phyloP scores from a whole-genome alignment of 2,113 vertebrate genomes.

The Addax nasomaculatus region DNA sequence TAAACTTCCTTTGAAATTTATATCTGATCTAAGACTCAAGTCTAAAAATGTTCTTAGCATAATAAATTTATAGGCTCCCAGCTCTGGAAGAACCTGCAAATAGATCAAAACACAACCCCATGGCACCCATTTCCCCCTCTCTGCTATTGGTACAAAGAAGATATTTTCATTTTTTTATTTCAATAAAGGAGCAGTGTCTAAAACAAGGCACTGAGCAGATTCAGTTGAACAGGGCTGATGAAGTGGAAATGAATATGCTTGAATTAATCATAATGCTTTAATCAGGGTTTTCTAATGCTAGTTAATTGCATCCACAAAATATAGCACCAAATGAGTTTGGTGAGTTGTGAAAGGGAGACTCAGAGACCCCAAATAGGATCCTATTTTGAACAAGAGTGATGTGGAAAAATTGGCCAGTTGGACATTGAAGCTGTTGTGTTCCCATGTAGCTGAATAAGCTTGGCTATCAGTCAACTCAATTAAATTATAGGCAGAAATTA shows the following conservation, averaged over 20 bases:
- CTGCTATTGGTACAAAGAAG: neutral
- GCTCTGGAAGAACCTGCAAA: slow-evolving; percentile 42
- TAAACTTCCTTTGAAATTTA: slow-evolving; percentile 54
- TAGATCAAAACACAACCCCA: slow-evolving; percentile 33
- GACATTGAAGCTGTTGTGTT: neutral
- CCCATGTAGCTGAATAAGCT: neutral
- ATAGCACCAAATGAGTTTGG: neutral
- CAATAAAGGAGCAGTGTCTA: slow-evolving; percentile 35
- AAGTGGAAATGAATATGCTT: slow-evolving; percentile 45
- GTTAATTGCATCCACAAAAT: slow-evolving; percentile 57
- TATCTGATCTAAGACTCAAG: slow-evolving; percentile 18
- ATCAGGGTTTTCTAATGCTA: slow-evolving; percentile 39
- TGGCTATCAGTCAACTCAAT: slow-evolving; percentile 25
- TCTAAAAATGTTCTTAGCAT: slow-evolving; percentile 63
- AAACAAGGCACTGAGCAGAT: slow-evolving; percentile 6
- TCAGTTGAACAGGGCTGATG: slow-evolving; percentile 47
- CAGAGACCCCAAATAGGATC: neutral
- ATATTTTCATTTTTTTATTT: slow-evolving; percentile 49
- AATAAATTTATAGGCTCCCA: slow-evolving; percentile 45
- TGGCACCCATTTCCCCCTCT: neutral
- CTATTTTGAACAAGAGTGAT: neutral
- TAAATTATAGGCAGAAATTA: slow-evolving; percentile 39
- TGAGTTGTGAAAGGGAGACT: neutral
- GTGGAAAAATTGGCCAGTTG: neutral
- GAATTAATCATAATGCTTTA: slow-evolving; percentile 58